phyloP scores from a whole-genome alignment of 2,888 invertebrate species.

The Chalcosyrphus nemorum region DNA sequence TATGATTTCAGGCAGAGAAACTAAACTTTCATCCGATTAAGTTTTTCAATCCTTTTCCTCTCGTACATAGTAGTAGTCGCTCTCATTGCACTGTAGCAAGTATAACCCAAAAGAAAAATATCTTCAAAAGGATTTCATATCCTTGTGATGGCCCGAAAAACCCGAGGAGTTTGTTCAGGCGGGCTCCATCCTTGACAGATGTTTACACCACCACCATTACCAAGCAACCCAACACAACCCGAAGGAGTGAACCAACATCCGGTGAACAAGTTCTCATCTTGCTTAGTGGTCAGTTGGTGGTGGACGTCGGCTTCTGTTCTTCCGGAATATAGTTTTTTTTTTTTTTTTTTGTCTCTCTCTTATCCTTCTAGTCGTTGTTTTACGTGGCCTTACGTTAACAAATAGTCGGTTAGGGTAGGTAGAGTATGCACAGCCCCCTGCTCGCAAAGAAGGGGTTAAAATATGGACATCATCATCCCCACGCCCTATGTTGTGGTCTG shows the following conservation, averaged over 20 bases:
- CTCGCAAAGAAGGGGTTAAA: constrained; percentile 49
- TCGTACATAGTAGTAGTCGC: no score
- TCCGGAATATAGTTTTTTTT: constrained; percentile 43
- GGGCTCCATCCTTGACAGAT: constrained; percentile 68
- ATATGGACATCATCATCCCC: constrained; percentile 57
- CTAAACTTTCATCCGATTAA: constrained; percentile 64
- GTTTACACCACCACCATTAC: constrained; percentile 67
- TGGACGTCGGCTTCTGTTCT: constrained; percentile 66
- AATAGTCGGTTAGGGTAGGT: constrained; percentile 46
- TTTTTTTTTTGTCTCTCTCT: neutral
- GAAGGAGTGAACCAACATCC: constrained; percentile 56
- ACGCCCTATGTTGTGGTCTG: constrained; percentile 61
- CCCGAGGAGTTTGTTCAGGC: constrained; percentile 49
- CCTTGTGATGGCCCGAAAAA: constrained; percentile 33
- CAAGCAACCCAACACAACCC: neutral
- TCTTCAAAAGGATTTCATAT: constrained; percentile 69
- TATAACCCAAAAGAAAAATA: constrained; percentile 58
- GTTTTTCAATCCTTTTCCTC: constrained; percentile 57
- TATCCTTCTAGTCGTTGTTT: constrained; percentile 20
- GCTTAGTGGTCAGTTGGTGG: constrained; percentile 73
- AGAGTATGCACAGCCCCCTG: neutral
- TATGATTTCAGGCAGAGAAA: constrained; percentile 37
- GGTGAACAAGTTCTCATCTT: constrained; percentile 72
- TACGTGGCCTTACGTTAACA: constrained; percentile 62
- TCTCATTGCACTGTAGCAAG: neutral